Conservation (phyloP, 2,113 vertebrate genomes). For the Microtus richardsoni region DNA sequence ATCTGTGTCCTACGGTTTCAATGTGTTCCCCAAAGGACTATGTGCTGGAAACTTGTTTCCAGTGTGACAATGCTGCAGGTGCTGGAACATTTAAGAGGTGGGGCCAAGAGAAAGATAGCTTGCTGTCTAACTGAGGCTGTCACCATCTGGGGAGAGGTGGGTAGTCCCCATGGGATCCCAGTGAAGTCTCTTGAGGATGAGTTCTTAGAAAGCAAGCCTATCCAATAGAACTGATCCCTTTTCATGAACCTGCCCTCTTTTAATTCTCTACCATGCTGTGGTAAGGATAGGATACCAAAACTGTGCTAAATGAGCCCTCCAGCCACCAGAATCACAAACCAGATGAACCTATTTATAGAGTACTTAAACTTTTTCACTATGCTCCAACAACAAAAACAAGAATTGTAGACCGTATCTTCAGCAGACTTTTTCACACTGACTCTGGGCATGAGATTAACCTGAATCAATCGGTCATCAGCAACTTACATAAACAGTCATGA, state of each 20-base stretch:
- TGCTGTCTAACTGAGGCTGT: neutral
- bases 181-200: neutral
- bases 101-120: neutral
- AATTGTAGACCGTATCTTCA: neutral
- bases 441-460: neutral
- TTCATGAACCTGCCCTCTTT: neutral
- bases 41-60: neutral
- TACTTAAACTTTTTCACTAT: neutral
- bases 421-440: neutral
- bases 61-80: neutral
- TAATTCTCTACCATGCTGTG: neutral
- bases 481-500: neutral
- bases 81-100: neutral
- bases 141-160: neutral
- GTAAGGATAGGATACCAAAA: neutral
- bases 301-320: neutral
- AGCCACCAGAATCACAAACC: neutral
- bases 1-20: neutral
- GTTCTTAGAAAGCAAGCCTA: neutral
- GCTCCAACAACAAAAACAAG: neutral
- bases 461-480: neutral
- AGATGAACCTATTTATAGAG: neutral
- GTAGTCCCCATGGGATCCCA: neutral
- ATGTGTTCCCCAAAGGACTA: neutral
- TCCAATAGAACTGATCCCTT: neutral